Percentiles rank a stretch among this genome's conserved stretches.
Evolutionary conservation across 2,888 invertebrate species (phyloP).

Genomic region (Imbricaverruca yamaguchii): DNA sequence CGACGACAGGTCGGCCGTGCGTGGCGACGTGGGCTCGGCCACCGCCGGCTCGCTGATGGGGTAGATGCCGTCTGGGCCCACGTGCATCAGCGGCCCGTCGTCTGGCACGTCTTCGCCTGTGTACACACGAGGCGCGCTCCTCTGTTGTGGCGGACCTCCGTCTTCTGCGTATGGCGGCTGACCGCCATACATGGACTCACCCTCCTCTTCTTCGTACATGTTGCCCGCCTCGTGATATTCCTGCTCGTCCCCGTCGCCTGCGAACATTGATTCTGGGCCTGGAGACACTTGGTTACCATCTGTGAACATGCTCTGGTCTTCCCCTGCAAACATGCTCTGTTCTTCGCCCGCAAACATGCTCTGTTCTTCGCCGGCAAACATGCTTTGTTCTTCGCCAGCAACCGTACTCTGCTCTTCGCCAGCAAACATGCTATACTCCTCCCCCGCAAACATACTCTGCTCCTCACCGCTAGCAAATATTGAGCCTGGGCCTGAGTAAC

Average conservation of each 20-base stretch:
- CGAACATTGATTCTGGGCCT: not conserved
- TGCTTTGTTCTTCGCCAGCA: too few relatives aligned
- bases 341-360: too few relatives aligned
- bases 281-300: too few relatives aligned
- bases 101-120: not conserved
- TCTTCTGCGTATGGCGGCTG: not conserved
- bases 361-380: too few relatives aligned
- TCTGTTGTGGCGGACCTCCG: not conserved
- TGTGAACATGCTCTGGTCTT: too few relatives aligned
- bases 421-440: too few relatives aligned
- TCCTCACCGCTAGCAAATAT: too few relatives aligned
- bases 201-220: not conserved
- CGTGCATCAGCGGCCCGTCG: not conserved
- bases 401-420: too few relatives aligned
- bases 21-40: not conserved
- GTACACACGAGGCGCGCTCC: not conserved
- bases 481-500: too few relatives aligned
- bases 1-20: not conserved
- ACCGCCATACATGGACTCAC: not conserved
- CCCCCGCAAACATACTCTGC: too few relatives aligned
- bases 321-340: too few relatives aligned
- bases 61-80: constrained; percentile 7
- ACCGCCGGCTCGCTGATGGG: not conserved
- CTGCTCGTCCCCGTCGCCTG: not conserved
- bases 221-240: not conserved